These are phyloP conservation scores for Uropetala carovei DNA, from an alignment of 2,888 invertebrate genomes.

Conservation along the genomic window DNA sequence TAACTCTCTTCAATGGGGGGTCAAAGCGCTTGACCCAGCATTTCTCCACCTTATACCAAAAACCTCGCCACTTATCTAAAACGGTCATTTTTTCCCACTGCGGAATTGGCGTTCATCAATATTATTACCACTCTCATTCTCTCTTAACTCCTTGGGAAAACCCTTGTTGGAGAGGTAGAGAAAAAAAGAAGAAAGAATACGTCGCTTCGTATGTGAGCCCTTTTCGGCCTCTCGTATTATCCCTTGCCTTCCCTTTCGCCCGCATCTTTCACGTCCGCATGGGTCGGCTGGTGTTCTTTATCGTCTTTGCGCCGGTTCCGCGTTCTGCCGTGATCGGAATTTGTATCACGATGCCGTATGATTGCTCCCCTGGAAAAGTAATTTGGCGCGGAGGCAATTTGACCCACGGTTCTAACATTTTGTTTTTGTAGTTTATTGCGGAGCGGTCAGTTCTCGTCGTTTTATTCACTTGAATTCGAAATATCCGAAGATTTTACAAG, in stretches of 20 bases:
- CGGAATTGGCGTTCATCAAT: conserved; percentile 37
- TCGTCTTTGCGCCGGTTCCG: neutral
- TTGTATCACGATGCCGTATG: neutral
- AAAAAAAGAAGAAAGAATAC: neutral
- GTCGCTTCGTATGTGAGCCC: neutral
- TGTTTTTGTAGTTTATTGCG: neutral
- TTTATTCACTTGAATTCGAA: neutral
- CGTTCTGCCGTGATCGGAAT: neutral
- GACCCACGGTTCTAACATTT: neutral
- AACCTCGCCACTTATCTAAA: conserved; percentile 48
- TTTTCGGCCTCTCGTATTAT: neutral
- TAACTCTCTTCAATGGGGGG: neutral
- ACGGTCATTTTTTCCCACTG: conserved; percentile 22
- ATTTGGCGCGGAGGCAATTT: conserved; percentile 27
- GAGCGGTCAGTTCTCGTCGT: neutral
- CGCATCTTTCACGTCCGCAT: neutral
- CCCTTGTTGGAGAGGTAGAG: conserved; percentile 19
- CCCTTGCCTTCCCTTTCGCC: neutral
- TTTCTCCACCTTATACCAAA: conserved; percentile 49
- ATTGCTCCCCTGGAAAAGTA: neutral
- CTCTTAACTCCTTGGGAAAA: conserved; percentile 2
- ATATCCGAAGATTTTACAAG: too few relatives aligned
- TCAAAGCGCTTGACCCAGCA: conserved; percentile 59
- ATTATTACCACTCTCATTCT: conserved; percentile 50
- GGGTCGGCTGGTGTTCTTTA: neutral